Percentiles rank a stretch among this genome's conserved stretches.
Evolutionary conservation across 1,140 invertebrate species (phyloP).

Genomic region (Trinorchestia longiramus): DNA sequence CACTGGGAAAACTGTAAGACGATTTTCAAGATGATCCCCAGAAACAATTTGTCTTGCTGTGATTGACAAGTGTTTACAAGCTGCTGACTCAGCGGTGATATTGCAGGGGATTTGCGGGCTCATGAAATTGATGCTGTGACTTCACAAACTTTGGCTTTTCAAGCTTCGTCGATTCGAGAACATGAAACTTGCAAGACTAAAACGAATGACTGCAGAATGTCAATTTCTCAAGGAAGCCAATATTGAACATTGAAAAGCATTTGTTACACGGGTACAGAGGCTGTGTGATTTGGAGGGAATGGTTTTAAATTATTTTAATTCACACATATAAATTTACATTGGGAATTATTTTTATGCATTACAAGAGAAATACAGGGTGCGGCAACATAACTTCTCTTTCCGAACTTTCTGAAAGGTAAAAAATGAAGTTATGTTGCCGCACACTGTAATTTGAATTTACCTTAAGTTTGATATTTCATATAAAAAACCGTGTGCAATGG

Average conservation of each 20-base stretch:
- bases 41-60: slow-evolving; percentile 34
- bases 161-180: background rate
- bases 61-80: slow-evolving; percentile 50
- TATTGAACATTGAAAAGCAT: background rate
- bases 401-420: too few relatives aligned
- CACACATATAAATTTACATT: too few relatives aligned
- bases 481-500: too few relatives aligned
- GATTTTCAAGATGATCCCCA: slow-evolving; percentile 25
- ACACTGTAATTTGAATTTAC: too few relatives aligned
- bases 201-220: background rate
- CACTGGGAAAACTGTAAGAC: background rate
- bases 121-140: slow-evolving; percentile 24
- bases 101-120: background rate
- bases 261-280: too few relatives aligned
- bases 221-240: background rate
- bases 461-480: too few relatives aligned
- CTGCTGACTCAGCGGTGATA: slow-evolving; percentile 34
- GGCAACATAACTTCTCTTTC: too few relatives aligned
- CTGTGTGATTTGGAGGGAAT: too few relatives aligned
- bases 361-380: too few relatives aligned
- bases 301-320: too few relatives aligned
- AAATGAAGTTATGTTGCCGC: too few relatives aligned
- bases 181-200: background rate
- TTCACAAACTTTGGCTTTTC: background rate
- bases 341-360: too few relatives aligned